Conservation (phyloP, 2,888 invertebrate genomes). For the Automeris io region DNA sequence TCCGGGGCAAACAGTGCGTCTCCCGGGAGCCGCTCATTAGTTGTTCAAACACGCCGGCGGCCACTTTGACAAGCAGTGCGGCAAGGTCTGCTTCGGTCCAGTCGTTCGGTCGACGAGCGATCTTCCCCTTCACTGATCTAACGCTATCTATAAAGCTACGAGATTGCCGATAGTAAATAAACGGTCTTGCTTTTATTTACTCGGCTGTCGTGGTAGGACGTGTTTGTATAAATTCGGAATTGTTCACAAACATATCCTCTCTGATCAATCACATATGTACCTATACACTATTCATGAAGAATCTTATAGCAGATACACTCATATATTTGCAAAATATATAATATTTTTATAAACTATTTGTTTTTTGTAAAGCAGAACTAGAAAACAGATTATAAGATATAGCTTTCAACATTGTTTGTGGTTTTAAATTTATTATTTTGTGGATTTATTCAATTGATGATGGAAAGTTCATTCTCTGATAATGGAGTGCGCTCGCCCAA, state of each 20-base stretch:
- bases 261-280: no score
- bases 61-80: constrained; percentile 71
- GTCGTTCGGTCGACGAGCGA: constrained; percentile 39
- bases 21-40: constrained; percentile 74
- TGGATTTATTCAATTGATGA: no score
- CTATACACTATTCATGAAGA: no score
- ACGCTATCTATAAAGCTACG: constrained; percentile 56
- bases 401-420: no score
- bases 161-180: constrained; percentile 51
- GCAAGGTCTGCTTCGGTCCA: constrained; percentile 40
- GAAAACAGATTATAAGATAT: no score
- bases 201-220: constrained; percentile 20
- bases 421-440: no score
- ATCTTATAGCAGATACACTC: no score
- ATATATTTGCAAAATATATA: no score
- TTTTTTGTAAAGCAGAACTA: no score
- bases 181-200: constrained; percentile 45
- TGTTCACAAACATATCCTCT: neutral
- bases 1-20: constrained; percentile 65
- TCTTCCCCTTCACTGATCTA: constrained; percentile 66
- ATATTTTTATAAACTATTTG: no score
- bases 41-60: constrained; percentile 73
- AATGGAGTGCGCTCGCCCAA: no score
- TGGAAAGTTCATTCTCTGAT: no score
- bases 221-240: constrained; percentile 11